Conservation (phyloP, 2,888 invertebrate species). For the Mechanitis messenoides region DNA sequence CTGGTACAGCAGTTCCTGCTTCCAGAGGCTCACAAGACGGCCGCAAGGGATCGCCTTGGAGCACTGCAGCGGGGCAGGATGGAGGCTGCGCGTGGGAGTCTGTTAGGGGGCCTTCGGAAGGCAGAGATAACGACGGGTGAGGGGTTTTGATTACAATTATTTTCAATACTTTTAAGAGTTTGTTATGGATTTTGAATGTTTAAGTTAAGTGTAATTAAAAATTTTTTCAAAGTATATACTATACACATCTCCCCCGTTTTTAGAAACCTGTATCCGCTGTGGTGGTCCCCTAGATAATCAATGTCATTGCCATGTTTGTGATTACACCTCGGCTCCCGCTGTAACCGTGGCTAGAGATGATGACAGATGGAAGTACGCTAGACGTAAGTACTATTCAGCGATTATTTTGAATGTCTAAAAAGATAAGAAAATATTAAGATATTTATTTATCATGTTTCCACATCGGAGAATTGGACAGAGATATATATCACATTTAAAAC, state of each 20-base stretch:
- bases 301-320: slow-evolving; percentile 49
- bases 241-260: background rate
- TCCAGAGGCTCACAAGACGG: slow-evolving; percentile 65
- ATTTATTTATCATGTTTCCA: background rate
- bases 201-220: no score
- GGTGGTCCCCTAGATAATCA: slow-evolving; percentile 40
- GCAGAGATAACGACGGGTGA: slow-evolving; percentile 42
- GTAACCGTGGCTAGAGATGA: slow-evolving; percentile 45
- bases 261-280: slow-evolving; percentile 48
- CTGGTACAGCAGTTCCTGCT: slow-evolving; percentile 77
- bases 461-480: background rate
- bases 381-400: slow-evolving; percentile 34
- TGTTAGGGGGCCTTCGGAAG: slow-evolving; percentile 50
- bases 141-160: slow-evolving; percentile 2
- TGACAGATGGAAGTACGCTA: slow-evolving; percentile 46
- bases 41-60: slow-evolving; percentile 44
- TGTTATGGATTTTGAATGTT: background rate
- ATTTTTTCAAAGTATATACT: no score
- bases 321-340: slow-evolving; percentile 27
- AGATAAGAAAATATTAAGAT: background rate
- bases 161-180: background rate
- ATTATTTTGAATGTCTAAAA: background rate
- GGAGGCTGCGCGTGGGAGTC: slow-evolving; percentile 41
- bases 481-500: background rate
- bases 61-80: slow-evolving; percentile 43